Base-by-base conservation (phyloP, 2,113 vertebrate species). In the Chionis minor region DNA sequence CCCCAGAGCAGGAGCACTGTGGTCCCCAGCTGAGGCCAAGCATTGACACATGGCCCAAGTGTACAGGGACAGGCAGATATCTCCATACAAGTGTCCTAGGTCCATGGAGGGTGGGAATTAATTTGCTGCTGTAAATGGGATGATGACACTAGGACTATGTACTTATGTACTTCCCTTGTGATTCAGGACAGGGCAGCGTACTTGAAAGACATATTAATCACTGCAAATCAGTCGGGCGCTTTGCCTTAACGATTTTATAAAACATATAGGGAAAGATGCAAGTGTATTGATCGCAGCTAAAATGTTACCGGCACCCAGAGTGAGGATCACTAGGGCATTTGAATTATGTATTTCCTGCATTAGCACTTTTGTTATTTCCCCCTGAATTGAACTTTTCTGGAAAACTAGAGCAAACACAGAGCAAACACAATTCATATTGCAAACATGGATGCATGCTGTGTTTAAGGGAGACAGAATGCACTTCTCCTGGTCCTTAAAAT, bases 41-140 rank as follows among this genome's bases (percentile, higher is more conserved):
- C 9, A 12, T 30, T 0, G 0, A 38, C 8, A 32, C 21, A 28
- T 0, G 8, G 47, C 3, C 38, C 61, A 65, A 2, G 13, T 18
- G 12, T 52, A 27, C 20, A 3, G 3, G 3, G 2, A 11, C 28
- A 26, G 26, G 56, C 0, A 1, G 24, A 24, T 63, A 40, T 52
- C 28, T 83, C 27, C 44, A 55, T 26, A 28, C 14, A 12, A 5
- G 14, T 19, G 30, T 35, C 26, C 56, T 55, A 30, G 33, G 14
- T 47, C 24, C 33, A 7, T 49, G 45, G 40, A 79, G 5, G 6
- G 10, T 40, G 13, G 32, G 54, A 61, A 81, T 67, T 38, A 51
- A 80, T 51, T 58, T 66, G 4, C 45, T 58, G 4, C 27, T 55
- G 9, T 23, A 24, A 80, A 73, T 56, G 6, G 7, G 18, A 21